Evolutionary conservation across 2,113 vertebrate genomes (phyloP), one percentile per base, ranked within the genome.

Genomic region (Xenotilapia caudafasciata): DNA sequence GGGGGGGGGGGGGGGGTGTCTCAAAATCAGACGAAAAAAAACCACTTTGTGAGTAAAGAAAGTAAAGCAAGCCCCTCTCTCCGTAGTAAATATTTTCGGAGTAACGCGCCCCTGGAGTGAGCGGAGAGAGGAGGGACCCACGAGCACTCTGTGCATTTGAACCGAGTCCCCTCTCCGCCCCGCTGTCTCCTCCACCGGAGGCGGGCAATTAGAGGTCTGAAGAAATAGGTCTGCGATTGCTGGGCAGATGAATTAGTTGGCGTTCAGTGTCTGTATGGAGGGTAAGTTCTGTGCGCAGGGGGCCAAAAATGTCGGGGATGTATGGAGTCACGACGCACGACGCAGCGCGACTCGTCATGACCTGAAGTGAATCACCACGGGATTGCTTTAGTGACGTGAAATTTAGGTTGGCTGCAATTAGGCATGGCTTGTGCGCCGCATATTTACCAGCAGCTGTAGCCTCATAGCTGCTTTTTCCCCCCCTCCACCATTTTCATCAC

Each of bases 341-440:
- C 94, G 94, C 92, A 90, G 40, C 86, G 80, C 89, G 7, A 79
- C 68, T 95, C 93, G 95, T 96, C 95, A 96, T 88, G 93, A 93
- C 93, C 89, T 82, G 85, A 93, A 89, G 90, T 91, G 93, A 95
- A 91, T 95, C 92, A 94, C 90, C 84, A 80, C 75, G 93, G 93
- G 92, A 92, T 94, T 92, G 94, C 90, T 91, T 79, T 83, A n/a
- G 89, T 96, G 96, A 96, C 96, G 94, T 94, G 92, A 92, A 82
- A 92, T 92, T 90, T 82, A 60, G 93, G 90, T 82, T 91, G 53
- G 88, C 75, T 68, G 86, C 87, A 91, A 92, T 92, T 86, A 83
- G 88, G 19, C 84, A 84, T 60, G 90, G 82, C 53, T 85, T 4
- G 17, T 7, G 84, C 15, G 88, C 83, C 54, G 87, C 88, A 51